phyloP scores from a whole-genome alignment of 2,797 vertebrate genomes.

The Coreius guichenoti region DNA sequence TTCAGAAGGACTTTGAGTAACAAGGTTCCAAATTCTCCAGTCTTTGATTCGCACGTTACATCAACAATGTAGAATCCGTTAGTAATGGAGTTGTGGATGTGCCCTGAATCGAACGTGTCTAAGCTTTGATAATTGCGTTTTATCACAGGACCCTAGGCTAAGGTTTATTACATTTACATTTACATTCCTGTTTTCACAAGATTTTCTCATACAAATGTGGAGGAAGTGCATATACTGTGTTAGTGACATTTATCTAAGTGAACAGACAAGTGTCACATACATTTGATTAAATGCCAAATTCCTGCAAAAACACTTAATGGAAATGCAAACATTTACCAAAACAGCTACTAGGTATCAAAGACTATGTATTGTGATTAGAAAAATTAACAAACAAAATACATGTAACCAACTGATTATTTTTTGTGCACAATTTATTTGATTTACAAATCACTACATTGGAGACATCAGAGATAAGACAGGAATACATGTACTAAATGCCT shows the following conservation, averaged over 20 bases:
- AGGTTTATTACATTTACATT: slow-evolving; percentile 27
- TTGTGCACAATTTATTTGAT: background rate
- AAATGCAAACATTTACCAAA: background rate
- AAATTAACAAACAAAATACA: background rate
- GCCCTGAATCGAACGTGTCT: slow-evolving; percentile 17
- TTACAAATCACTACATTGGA: background rate
- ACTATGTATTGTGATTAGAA: background rate
- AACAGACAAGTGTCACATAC: background rate
- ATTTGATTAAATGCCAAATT: slow-evolving; percentile 9
- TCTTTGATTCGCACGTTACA: background rate
- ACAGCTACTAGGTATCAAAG: background rate
- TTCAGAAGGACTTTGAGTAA: background rate
- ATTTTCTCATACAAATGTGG: background rate
- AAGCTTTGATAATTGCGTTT: slow-evolving; percentile 31
- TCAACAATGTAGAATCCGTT: background rate
- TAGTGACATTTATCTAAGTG: background rate
- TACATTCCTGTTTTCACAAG: background rate
- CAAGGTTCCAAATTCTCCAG: background rate
- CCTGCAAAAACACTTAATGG: background rate
- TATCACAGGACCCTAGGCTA: slow-evolving; percentile 12
- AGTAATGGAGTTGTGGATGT: slow-evolving; percentile 23
- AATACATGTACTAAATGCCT: too few relatives aligned
- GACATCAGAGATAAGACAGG: background rate
- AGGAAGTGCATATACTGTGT: background rate
- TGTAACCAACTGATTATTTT: background rate